phyloP scores from a whole-genome alignment of 2,797 vertebrate species.

The Cynodonichthys magdalenae region DNA sequence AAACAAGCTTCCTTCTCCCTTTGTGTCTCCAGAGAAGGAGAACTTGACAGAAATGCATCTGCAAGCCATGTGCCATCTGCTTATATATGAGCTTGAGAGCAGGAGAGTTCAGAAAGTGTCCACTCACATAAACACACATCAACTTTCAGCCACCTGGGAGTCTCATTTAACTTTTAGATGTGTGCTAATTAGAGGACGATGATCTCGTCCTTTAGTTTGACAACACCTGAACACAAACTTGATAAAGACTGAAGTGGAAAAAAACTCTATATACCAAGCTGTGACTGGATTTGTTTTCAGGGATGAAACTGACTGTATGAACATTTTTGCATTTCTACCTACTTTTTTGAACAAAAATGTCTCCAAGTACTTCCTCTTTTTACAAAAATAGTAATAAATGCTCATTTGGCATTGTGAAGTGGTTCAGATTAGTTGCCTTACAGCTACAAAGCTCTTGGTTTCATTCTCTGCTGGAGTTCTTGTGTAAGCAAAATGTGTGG shows the following conservation, averaged over 20 bases:
- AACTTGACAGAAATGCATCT: constrained; percentile 60
- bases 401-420: too few species aligned
- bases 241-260: constrained; percentile 23
- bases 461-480: too few species aligned
- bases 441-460: too few species aligned
- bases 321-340: constrained; percentile 15
- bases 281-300: constrained; percentile 43
- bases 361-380: not conserved
- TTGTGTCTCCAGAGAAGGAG: constrained; percentile 40
- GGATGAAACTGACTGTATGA: constrained; percentile 35
- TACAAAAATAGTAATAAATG: too few species aligned
- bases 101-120: constrained; percentile 55
- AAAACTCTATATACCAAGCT: not conserved
- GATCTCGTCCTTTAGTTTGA: constrained; percentile 58
- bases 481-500: too few species aligned
- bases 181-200: constrained; percentile 70
- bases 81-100: constrained; percentile 47
- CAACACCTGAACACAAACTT: constrained; percentile 53
- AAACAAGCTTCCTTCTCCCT: constrained; percentile 25
- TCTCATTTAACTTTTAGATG: constrained; percentile 81
- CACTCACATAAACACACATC: constrained; percentile 22
- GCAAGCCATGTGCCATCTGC: constrained; percentile 74
- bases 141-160: constrained; percentile 71
- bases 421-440: too few species aligned
- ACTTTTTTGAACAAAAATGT: constrained; percentile 32